These are phyloP conservation scores for Plecturocebus donacophilus DNA, from an alignment of 2,113 vertebrate species.

Conservation along the genomic window DNA sequence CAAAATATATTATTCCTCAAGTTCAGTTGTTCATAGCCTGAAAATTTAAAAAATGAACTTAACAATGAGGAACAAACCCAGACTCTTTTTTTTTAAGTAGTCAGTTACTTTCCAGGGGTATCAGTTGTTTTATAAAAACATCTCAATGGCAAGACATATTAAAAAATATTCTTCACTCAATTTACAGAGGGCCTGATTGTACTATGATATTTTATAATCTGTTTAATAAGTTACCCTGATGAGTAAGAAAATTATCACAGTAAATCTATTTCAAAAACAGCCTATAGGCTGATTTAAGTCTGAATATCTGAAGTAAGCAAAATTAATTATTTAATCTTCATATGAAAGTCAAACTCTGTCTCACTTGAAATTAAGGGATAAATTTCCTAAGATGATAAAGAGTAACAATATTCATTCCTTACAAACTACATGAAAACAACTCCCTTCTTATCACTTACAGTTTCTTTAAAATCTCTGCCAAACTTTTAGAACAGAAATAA, in stretches of 20 bases:
- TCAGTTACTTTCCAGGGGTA: not conserved
- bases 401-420: not conserved
- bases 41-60: slow-evolving; percentile 33
- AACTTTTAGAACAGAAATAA: not conserved
- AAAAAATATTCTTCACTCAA: not conserved
- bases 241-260: not conserved
- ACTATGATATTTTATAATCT: not conserved
- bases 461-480: not conserved
- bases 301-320: not conserved
- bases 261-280: not conserved
- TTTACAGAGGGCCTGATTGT: not conserved
- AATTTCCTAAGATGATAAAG: not conserved
- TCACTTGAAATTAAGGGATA: not conserved
- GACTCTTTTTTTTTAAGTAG: not conserved
- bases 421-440: not conserved
- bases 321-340: slow-evolving; percentile 20
- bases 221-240: no score
- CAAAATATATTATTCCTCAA: slow-evolving; percentile 37
- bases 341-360: not conserved
- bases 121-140: not conserved
- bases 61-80: not conserved
- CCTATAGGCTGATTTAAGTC: not conserved
- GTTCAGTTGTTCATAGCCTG: slow-evolving; percentile 68
- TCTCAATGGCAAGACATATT: not conserved
- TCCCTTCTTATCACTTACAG: not conserved